Conservation (phyloP, 2,797 vertebrate species). For the Eospalax fontanierii region DNA sequence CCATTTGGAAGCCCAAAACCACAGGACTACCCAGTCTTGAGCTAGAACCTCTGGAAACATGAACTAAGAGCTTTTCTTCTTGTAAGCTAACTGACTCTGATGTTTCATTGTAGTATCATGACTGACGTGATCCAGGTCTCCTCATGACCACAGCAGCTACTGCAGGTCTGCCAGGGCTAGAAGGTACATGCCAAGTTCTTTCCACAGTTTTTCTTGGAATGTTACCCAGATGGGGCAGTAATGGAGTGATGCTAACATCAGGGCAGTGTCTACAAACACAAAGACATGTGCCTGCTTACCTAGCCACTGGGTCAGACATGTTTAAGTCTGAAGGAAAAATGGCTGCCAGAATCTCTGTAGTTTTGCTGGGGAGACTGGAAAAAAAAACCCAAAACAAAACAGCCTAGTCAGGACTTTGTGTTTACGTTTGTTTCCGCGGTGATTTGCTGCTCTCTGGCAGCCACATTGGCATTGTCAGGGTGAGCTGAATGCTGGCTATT, state of each 20-base stretch:
- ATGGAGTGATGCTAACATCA: too few species aligned
- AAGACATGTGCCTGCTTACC: not conserved
- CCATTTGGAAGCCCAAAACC: not conserved
- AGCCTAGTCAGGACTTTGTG: not conserved
- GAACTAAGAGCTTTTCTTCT: not conserved
- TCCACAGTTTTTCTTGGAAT: not conserved
- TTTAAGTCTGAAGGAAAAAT: not conserved
- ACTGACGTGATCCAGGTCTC: too few species aligned
- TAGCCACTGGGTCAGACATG: not conserved
- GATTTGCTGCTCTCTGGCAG: not conserved
- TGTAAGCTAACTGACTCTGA: not conserved
- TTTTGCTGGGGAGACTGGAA: not conserved
- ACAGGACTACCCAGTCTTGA: not conserved
- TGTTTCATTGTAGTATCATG: not conserved
- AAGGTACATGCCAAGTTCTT: too few species aligned
- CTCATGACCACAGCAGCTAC: not conserved
- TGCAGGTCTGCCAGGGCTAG: not conserved
- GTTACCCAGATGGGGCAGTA: not conserved
- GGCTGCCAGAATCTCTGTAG: not conserved
- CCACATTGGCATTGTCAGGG: not conserved
- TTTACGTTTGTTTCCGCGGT: not conserved
- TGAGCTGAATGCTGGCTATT: too few species aligned
- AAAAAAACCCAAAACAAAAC: not conserved
- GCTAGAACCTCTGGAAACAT: not conserved
- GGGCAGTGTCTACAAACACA: not conserved